Percentiles rank a stretch among this genome's conserved stretches.
These are phyloP conservation scores for Naso thynnoides DNA, from an alignment of 2,797 vertebrate species.

Conservation along the genomic window DNA sequence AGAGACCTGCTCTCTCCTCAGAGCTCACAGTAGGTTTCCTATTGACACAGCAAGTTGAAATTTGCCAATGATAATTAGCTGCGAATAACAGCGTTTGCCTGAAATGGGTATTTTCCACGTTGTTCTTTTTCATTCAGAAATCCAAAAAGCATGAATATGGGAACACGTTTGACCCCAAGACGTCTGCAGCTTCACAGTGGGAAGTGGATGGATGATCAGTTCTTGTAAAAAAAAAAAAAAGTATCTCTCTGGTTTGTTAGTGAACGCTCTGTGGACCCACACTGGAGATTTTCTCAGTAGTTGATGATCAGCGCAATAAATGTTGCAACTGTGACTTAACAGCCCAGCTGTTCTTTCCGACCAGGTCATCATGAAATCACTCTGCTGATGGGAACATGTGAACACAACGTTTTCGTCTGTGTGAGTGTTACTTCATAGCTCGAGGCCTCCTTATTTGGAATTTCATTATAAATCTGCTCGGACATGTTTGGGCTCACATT, in stretches of 20 bases:
- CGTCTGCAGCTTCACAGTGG: neutral
- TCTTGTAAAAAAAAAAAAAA: neutral
- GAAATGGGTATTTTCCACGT: neutral
- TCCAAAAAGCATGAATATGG: neutral
- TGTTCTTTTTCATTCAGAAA: neutral
- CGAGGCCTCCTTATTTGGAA: conserved; percentile 33
- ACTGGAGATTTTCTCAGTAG: no score
- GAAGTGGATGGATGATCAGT: neutral
- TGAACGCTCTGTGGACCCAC: neutral
- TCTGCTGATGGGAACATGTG: neutral
- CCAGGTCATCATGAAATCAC: neutral
- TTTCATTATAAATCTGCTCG: neutral
- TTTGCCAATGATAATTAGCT: neutral
- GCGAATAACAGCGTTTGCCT: neutral
- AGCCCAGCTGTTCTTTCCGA: neutral
- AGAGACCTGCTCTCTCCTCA: conserved; percentile 28
- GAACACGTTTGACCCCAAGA: neutral
- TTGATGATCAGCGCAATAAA: no score
- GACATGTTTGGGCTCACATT: conserved; percentile 35
- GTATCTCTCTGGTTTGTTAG: neutral
- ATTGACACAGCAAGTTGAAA: neutral
- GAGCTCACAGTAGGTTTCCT: conserved; percentile 18
- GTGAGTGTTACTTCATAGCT: conserved; percentile 24
- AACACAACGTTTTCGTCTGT: neutral
- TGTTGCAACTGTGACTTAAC: neutral